Conservation (phyloP, 2,797 vertebrate species). For the Gymnodraco acuticeps region DNA sequence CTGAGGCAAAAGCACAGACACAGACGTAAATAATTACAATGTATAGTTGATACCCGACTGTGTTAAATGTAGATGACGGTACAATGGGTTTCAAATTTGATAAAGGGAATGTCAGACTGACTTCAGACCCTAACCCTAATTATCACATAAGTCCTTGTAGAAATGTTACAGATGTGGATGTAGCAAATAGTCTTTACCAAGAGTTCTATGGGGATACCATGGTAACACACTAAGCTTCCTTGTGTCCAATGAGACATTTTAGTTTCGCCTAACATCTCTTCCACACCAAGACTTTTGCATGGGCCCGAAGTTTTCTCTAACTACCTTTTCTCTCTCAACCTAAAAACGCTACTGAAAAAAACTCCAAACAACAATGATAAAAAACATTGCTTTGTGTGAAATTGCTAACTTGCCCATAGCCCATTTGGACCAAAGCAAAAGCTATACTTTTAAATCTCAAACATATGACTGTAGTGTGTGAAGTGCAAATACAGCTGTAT, state of each 20-base stretch:
- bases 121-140: constrained; percentile 11
- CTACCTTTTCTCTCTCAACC: neutral
- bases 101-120: neutral
- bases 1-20: neutral
- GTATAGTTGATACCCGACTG: neutral
- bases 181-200: neutral
- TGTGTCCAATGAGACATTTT: constrained; percentile 23
- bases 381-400: neutral
- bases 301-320: neutral
- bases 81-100: neutral
- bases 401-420: neutral
- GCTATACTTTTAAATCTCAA: neutral
- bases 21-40: too few relatives aligned
- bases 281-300: constrained; percentile 2
- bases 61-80: constrained; percentile 12
- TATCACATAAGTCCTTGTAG: constrained; percentile 6
- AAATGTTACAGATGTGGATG: constrained; percentile 16
- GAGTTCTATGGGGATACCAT: constrained; percentile 28
- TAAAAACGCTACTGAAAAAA: neutral
- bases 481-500: neutral
- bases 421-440: neutral
- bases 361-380: neutral
- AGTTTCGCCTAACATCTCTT: constrained; percentile 1
- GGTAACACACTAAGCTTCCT: constrained; percentile 40
- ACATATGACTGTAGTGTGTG: neutral